Conservation (phyloP, 2,888 invertebrate genomes). For the Actias luna region DNA sequence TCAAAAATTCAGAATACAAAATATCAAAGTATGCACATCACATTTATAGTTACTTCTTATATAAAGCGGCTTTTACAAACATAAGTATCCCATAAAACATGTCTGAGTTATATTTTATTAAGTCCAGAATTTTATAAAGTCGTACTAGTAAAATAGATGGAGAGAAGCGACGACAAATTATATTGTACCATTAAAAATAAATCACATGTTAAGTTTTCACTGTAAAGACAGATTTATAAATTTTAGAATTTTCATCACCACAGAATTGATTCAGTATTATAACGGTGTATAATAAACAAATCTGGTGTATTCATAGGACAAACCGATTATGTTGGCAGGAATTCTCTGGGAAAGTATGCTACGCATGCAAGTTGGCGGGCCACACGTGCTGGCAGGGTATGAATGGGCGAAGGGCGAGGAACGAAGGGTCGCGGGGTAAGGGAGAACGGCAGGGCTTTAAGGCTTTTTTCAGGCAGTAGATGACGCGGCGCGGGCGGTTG, state of each 20-base stretch:
- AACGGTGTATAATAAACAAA: background rate
- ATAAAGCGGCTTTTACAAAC: background rate
- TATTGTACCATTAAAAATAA: background rate
- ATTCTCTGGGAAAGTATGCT: conserved; percentile 68
- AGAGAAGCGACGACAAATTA: background rate
- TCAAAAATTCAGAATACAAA: background rate
- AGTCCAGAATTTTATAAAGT: conserved; percentile 3
- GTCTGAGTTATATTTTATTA: background rate
- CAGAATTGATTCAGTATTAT: background rate
- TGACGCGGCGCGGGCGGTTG: conserved; percentile 52
- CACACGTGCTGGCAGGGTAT: conserved; percentile 69
- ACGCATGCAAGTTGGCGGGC: conserved; percentile 66
- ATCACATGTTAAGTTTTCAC: background rate
- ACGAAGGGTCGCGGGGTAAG: conserved; percentile 40
- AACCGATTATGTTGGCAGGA: conserved; percentile 25
- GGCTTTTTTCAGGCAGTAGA: conserved; percentile 81
- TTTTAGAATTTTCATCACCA: background rate
- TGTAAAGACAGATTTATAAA: background rate
- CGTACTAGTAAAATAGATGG: background rate
- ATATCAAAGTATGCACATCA: background rate
- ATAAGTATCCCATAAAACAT: conserved; percentile 1
- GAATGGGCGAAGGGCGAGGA: conserved; percentile 50
- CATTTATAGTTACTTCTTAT: background rate
- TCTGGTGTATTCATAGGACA: background rate
- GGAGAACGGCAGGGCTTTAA: conserved; percentile 45